Base-by-base conservation (phyloP, 2,797 vertebrate species). In the Anolis apletophallus region DNA sequence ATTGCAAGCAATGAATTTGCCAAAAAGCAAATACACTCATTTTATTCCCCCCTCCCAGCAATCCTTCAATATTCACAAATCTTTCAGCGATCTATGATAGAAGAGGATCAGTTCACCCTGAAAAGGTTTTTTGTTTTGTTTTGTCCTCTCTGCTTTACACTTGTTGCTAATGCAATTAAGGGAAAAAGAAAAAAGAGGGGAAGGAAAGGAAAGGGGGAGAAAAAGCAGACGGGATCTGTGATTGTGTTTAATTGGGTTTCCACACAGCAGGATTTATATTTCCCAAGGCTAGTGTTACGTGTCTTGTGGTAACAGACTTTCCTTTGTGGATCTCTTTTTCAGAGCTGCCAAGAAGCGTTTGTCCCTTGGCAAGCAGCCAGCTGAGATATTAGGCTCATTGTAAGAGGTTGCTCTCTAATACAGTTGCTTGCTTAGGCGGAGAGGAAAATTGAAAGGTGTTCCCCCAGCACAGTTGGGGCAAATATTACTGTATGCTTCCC, bases 171-270 rank as follows among this genome's bases (percentile, higher is more conserved):
- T 54, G 0, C 72, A 90, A 90, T 73, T 57, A 29, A 88, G 61
- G n/a, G 80, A 32, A n/a, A 16, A 46, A 36, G 29, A 21, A 71
- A 72, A 73, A 26, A 26, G 40, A 26, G 50, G 75, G 2, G 52
- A 55, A 17, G 26, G 52, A 32, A 54, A 32, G 21, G 59, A 16
- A 6, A 13, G 26, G 71, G 0, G 16, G 57, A 34, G 2, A 85
- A 59, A 71, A 69, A 77, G 50, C 86, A 54, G 83, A 85, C 71
- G 19, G n/a, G 75, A 81, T 85, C 71, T 86, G 3, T 50, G 14
- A 80, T 75, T 84, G 16, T 64, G 71, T 92, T 93, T 89, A 89
- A 93, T 73, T 90, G 26, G 5, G 88, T 94, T 93, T 91, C 84
- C 79, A 88, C 76, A 87, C 92, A 92, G 54, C 54, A 85, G 54